A percentile compares a stretch with the other conserved stretches of the same genome.
Conservation (phyloP, 2,888 invertebrate species). For the Venusia cambrica region DNA sequence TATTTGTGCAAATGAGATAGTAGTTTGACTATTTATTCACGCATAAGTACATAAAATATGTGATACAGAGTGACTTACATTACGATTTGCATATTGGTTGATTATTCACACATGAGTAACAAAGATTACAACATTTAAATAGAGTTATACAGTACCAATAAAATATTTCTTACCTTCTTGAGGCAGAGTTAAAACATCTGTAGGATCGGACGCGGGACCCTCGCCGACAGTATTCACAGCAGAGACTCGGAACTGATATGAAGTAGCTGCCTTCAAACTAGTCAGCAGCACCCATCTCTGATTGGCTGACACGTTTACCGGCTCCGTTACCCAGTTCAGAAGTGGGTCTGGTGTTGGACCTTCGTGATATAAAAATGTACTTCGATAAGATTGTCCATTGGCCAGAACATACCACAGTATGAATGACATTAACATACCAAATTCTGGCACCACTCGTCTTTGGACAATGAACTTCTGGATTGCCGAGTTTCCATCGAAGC, state of each 20-base stretch:
- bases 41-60: constrained; percentile 4
- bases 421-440: constrained; percentile 81
- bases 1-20: constrained; percentile 17
- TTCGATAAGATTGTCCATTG: neutral
- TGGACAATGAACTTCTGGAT: constrained; percentile 96
- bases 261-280: constrained; percentile 95
- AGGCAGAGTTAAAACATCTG: constrained; percentile 94
- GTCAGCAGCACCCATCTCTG: constrained; percentile 90
- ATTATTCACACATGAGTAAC: constrained; percentile 3
- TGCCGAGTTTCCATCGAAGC: constrained; percentile 98
- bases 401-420: neutral
- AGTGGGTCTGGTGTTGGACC: constrained; percentile 92
- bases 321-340: constrained; percentile 93
- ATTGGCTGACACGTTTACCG: constrained; percentile 90
- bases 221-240: constrained; percentile 98
- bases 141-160: neutral
- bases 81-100: constrained; percentile 11
- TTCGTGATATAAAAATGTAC: constrained; percentile 43
- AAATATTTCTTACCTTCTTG: constrained; percentile 91
- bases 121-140: neutral
- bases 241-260: constrained; percentile 98
- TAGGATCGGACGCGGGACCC: constrained; percentile 94
- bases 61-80: constrained; percentile 12
- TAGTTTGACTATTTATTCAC: constrained; percentile 12
- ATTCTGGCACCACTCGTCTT: constrained; percentile 92